phyloP scores from a whole-genome alignment of 2,113 vertebrate species.

The Galeopterus variegatus region DNA sequence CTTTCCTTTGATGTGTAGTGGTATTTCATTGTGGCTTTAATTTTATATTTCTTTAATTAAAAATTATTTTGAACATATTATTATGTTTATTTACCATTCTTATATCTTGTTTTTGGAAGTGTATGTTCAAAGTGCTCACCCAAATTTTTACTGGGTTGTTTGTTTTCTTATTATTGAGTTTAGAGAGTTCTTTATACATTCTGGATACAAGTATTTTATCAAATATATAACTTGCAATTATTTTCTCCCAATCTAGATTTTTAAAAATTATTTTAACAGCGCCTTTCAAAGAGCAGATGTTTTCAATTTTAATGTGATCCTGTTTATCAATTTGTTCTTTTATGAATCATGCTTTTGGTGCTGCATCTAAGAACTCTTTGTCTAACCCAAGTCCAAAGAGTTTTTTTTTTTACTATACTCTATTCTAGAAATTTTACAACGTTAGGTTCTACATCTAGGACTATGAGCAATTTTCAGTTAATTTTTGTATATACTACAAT shows the following conservation, averaged over 20 bases:
- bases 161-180: neutral
- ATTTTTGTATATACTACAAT: neutral
- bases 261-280: neutral
- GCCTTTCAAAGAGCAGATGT: neutral
- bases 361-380: neutral
- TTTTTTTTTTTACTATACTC: neutral
- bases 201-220: neutral
- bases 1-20: neutral
- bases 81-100: neutral
- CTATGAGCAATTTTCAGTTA: neutral
- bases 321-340: neutral
- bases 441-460: neutral
- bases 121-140: neutral
- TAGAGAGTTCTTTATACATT: neutral
- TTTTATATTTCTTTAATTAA: neutral
- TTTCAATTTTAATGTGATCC: neutral
- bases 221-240: neutral
- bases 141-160: neutral
- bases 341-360: neutral
- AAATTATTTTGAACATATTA: neutral
- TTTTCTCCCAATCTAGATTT: neutral
- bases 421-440: neutral
- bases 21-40: neutral
- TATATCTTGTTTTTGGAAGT: neutral
- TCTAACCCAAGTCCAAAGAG: neutral